Evolutionary conservation across 2,888 invertebrate species (phyloP), one percentile per base, ranked within the genome.

Genomic region (Zeuzera pyrina): DNA sequence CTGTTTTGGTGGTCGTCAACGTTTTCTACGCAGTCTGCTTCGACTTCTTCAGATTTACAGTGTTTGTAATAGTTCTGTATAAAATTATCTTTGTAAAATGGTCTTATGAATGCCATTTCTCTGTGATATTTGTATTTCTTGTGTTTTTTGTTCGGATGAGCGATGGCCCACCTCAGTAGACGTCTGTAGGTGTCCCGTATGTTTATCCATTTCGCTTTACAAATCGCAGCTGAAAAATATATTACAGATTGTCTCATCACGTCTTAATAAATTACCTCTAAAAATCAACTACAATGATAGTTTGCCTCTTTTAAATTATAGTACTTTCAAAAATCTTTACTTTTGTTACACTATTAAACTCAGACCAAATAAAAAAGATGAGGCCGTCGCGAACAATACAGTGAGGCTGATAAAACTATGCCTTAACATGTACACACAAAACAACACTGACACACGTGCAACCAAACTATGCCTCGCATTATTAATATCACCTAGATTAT

Each of bases 171-270:
- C 28, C 63, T 61, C 21, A 79, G 41, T 16, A 77, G 73, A 4
- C 81, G 45, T 25, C 81, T 51, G 41, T 79, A 68, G 0, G 79
- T 81, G 21, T 83, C 83, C 35, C 83, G 57, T 45, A 83, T 81
- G 38, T 81, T 76, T 23, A 81, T 67, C 83, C 83, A 83, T 42
- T 81, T 54, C 2, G 70, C 53, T 62, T 83, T 83, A 40, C 83
- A 83, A 30, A 73, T 76, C 0, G 58, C 59, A 21, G 77, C 83
- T 83, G 52, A 14, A 63, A 69, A 30, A 8, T n/a, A n/a, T n/a
- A n/a, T n/a, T n/a, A n/a, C n/a, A n/a, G n/a, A n/a, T n/a, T n/a
- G n/a, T n/a, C n/a, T n/a, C 35, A 22, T 39, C 38, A 35, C 10
- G 26, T 16, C 10, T 21, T 24, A 8, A 15, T 3, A 24, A 8